Evolutionary conservation across 2,797 vertebrate genomes (phyloP).

Genomic region (Poeciliopsis presidionis): DNA sequence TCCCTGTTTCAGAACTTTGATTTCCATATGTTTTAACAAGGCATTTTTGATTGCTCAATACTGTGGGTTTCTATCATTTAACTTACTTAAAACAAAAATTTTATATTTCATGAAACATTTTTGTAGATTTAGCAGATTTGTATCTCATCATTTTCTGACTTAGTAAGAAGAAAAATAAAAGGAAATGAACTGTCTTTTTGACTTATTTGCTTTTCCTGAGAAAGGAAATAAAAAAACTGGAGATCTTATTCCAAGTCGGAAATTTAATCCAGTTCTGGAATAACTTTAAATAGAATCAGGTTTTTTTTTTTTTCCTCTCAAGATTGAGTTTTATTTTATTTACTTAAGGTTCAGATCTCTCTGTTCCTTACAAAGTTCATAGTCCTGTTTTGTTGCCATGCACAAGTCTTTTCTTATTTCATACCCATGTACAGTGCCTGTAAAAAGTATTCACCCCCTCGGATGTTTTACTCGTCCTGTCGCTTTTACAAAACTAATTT

Average conservation of each 20-base stretch:
- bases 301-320: neutral
- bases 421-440: neutral
- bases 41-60: neutral
- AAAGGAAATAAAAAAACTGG: neutral
- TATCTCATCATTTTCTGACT: conserved; percentile 30
- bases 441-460: neutral
- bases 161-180: conserved; percentile 7
- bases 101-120: conserved; percentile 1
- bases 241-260: conserved; percentile 8
- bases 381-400: neutral
- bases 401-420: neutral
- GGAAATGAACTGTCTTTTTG: conserved; percentile 28
- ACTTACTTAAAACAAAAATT: conserved; percentile 14
- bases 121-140: conserved; percentile 24
- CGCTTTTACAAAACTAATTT: neutral
- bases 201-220: conserved; percentile 23
- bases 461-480: neutral
- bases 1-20: neutral
- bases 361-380: neutral
- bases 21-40: neutral
- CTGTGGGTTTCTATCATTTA: neutral
- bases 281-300: conserved; percentile 15
- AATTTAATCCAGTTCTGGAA: conserved; percentile 18
- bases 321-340: conserved; percentile 1
- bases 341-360: neutral